Percentiles rank a stretch among this genome's conserved stretches.
phyloP scores from a whole-genome alignment of 1,140 invertebrate genomes.

The Ips typographus region DNA sequence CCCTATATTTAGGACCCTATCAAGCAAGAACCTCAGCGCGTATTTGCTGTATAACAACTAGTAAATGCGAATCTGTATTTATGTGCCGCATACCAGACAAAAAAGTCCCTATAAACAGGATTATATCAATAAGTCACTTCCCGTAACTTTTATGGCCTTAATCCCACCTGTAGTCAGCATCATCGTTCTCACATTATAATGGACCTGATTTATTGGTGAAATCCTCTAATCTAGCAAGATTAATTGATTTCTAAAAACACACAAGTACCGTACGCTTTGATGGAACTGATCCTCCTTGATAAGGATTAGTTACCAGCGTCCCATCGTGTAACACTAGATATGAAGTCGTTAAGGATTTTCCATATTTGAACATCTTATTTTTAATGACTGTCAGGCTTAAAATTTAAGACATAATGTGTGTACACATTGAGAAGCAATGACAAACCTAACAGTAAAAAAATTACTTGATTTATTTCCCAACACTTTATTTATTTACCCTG shows the following conservation, averaged over 20 bases:
- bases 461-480: neutral
- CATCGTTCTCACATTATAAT: constrained; percentile 6
- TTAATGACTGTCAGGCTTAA: neutral
- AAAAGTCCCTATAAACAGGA: neutral
- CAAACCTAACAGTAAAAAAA: neutral
- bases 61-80: too few relatives aligned
- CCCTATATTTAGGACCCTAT: too few relatives aligned
- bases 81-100: neutral
- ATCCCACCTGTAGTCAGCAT: constrained; percentile 8
- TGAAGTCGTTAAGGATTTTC: constrained; percentile 10
- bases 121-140: constrained; percentile 6
- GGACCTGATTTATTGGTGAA: constrained; percentile 14
- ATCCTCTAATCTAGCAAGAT: constrained; percentile 18
- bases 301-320: constrained; percentile 5
- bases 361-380: constrained; percentile 2
- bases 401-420: too few relatives aligned
- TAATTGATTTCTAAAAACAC: constrained; percentile 14
- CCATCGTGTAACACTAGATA: constrained; percentile 1
- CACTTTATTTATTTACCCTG: constrained; percentile 5
- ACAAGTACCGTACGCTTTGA: constrained; percentile 2
- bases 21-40: too few relatives aligned
- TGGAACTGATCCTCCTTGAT: constrained; percentile 2
- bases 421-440: too few relatives aligned
- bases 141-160: neutral
- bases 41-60: too few relatives aligned